Conservation (phyloP, 2,888 invertebrate species). For the Caenorhabditis drosophilae region DNA sequence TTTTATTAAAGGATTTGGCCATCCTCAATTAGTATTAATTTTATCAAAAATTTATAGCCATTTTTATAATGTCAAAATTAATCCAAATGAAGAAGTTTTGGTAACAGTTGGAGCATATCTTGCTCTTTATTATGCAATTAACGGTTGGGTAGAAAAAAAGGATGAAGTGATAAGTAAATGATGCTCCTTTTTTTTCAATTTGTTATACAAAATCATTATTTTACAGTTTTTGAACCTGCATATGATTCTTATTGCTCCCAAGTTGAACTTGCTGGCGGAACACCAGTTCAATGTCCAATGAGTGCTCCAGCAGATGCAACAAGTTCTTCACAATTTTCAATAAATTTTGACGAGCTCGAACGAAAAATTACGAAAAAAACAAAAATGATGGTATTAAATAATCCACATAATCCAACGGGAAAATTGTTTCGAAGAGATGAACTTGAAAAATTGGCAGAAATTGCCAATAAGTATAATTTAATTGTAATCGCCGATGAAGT, state of each 20-base stretch:
- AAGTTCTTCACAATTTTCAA: constrained; percentile 78
- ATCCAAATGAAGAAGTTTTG: constrained; percentile 82
- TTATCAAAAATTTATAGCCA: constrained; percentile 84
- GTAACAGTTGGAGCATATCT: constrained; percentile 93
- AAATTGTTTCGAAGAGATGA: constrained; percentile 75
- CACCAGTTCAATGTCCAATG: constrained; percentile 84
- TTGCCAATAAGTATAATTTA: constrained; percentile 90
- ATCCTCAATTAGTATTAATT: constrained; percentile 80
- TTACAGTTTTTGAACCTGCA: constrained; percentile 86
- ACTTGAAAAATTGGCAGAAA: constrained; percentile 78
- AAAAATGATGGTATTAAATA: constrained; percentile 91
- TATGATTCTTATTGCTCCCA: constrained; percentile 98
- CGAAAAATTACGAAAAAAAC: constrained; percentile 84
- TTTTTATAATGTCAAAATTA: constrained; percentile 79
- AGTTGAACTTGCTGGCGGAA: constrained; percentile 85
- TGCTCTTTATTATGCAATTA: constrained; percentile 84
- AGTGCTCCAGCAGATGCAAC: constrained; percentile 73
- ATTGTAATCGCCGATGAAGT: constrained; percentile 94
- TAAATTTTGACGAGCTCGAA: constrained; percentile 83
- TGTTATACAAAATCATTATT: background rate
- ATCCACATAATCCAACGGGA: constrained; percentile 95
- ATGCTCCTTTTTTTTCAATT: background rate
- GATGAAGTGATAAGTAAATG: constrained; percentile 72
- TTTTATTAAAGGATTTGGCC: constrained; percentile 54
- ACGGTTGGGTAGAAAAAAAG: constrained; percentile 83